Evolutionary conservation across 2,888 invertebrate genomes (phyloP).

Genomic region (Barypeithes pellucidus): DNA sequence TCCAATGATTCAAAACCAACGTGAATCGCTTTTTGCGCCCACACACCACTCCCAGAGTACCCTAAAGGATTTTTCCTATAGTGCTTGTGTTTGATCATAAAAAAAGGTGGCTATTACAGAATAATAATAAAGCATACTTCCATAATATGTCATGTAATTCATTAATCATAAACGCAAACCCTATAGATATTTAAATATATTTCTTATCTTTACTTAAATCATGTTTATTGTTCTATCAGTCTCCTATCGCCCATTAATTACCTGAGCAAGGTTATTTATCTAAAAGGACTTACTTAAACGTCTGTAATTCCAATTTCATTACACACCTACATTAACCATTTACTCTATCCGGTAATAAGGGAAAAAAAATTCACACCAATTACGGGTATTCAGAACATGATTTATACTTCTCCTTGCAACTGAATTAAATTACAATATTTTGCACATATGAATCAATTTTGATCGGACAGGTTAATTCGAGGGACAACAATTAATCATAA

Average conservation of each 20-base stretch:
- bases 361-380: constrained; percentile 43
- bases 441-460: constrained; percentile 50
- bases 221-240: constrained; percentile 6
- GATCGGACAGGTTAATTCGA: constrained; percentile 34
- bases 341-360: constrained; percentile 36
- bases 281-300: constrained; percentile 12
- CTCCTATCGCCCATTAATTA: constrained; percentile 1
- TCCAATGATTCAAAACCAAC: no score
- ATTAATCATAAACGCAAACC: not conserved
- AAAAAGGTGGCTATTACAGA: no score
- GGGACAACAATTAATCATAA: constrained; percentile 12
- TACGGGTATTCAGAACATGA: constrained; percentile 41
- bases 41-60: no score
- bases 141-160: no score
- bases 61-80: no score
- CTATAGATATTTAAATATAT: constrained; percentile 1
- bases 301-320: constrained; percentile 31
- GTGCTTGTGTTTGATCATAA: no score
- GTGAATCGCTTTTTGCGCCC: no score
- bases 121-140: no score
- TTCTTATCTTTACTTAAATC: constrained; percentile 8
- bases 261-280: constrained; percentile 5
- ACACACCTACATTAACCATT: constrained; percentile 24
- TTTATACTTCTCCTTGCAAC: constrained; percentile 46
- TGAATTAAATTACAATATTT: constrained; percentile 49